Conservation (phyloP, 2,888 invertebrate species). For the Drosophila lacicola region DNA sequence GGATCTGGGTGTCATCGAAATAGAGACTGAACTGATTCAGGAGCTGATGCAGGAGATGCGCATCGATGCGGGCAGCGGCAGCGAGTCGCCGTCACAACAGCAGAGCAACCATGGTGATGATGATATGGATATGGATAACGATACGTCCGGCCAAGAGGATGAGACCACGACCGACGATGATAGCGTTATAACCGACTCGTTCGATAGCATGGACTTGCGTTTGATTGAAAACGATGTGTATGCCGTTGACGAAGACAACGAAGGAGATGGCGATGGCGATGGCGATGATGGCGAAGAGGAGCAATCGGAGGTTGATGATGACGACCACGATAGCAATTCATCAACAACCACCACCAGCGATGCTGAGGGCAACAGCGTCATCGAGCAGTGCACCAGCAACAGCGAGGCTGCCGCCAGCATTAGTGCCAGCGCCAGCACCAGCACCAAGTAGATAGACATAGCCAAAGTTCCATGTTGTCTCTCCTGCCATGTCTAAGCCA, state of each 20-base stretch:
- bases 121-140: slow-evolving; percentile 58
- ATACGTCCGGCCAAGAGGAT: slow-evolving; percentile 66
- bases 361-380: slow-evolving; percentile 80
- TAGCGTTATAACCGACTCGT: slow-evolving; percentile 69
- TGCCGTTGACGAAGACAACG: slow-evolving; percentile 60
- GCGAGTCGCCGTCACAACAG: slow-evolving; percentile 54
- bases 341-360: slow-evolving; percentile 75
- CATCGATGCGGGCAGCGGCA: slow-evolving; percentile 52
- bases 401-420: slow-evolving; percentile 63
- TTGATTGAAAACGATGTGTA: slow-evolving; percentile 68
- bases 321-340: slow-evolving; percentile 58
- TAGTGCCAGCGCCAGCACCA: slow-evolving; percentile 48
- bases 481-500: slow-evolving; percentile 56
- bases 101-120: slow-evolving; percentile 60
- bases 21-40: slow-evolving; percentile 82
- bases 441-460: slow-evolving; percentile 44
- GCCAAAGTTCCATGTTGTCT: slow-evolving; percentile 33
- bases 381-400: slow-evolving; percentile 76
- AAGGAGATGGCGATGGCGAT: slow-evolving; percentile 55
- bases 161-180: slow-evolving; percentile 73
- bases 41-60: slow-evolving; percentile 83
- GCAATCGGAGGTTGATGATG: slow-evolving; percentile 54
- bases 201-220: slow-evolving; percentile 71
- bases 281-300: slow-evolving; percentile 64
- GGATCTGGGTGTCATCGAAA: slow-evolving; percentile 76